A percentile compares a stretch with the other conserved stretches of the same genome.
Conservation (phyloP, 2,888 invertebrate species). For the Chaetogeoica ovagalla region DNA sequence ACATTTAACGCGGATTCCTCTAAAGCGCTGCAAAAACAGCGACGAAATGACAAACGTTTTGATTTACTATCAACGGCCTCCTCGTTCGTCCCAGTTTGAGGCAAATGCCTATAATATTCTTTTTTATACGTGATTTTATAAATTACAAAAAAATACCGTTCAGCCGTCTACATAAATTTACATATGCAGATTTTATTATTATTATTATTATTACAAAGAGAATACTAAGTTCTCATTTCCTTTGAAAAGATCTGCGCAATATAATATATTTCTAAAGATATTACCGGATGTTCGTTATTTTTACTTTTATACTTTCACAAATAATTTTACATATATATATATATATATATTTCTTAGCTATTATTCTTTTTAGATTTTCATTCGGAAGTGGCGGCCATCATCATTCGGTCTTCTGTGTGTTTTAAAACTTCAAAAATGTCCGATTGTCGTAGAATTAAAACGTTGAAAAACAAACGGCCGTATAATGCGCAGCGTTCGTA, state of each 20-base stretch:
- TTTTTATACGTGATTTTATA: neutral
- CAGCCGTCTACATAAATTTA: no score
- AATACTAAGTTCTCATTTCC: neutral
- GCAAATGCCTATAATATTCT: neutral
- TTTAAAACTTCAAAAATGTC: neutral
- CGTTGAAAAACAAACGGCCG: neutral
- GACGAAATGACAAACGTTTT: neutral
- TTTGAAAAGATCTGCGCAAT: neutral
- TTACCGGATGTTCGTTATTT: constrained; percentile 28
- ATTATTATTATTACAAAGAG: neutral
- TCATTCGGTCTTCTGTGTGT: neutral
- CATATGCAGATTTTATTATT: neutral
- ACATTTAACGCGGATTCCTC: no score
- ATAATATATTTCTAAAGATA: constrained; percentile 24
- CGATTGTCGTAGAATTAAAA: neutral
- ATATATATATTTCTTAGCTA: neutral
- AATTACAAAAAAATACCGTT: no score
- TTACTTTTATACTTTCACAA: constrained; percentile 15
- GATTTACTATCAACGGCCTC: neutral
- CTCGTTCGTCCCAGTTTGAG: neutral
- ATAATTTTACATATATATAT: neutral
- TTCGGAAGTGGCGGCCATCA: neutral
- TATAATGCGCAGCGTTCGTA: no score
- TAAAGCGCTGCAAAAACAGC: no score
- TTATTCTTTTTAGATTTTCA: constrained; percentile 13